Evolutionary conservation across 2,888 invertebrate species (phyloP).

Genomic region (Galerucella calmariensis): DNA sequence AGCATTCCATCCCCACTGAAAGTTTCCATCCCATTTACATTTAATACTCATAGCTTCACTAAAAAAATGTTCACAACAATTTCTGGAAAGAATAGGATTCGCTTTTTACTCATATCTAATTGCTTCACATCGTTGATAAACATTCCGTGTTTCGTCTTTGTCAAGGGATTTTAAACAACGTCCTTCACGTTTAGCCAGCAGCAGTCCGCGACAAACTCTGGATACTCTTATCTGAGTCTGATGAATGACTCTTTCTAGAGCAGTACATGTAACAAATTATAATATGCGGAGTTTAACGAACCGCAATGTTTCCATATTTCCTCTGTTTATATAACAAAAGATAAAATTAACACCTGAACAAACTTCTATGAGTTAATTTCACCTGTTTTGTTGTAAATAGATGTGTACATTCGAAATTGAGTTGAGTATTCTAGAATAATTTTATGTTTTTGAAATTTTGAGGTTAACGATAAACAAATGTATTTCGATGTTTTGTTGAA

Average conservation of each 20-base stretch:
- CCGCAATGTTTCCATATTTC: slow-evolving; percentile 1
- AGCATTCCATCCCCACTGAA: too few species aligned
- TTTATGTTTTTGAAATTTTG: not conserved
- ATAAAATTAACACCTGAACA: slow-evolving; percentile 12
- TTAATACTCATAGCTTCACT: too few species aligned
- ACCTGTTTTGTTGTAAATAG: not conserved
- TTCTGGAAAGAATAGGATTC: not conserved
- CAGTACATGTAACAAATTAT: not conserved
- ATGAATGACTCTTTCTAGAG: not conserved
- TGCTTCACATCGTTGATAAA: not conserved
- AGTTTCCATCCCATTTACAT: too few species aligned
- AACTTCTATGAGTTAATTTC: not conserved
- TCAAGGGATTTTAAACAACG: not conserved
- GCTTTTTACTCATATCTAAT: too few species aligned
- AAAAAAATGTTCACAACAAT: too few species aligned
- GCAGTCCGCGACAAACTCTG: not conserved
- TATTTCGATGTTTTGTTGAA: not conserved
- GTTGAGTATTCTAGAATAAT: not conserved
- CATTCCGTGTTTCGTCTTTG: not conserved
- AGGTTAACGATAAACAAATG: not conserved
- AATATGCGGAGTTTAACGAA: not conserved
- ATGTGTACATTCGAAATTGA: not conserved
- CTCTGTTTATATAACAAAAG: slow-evolving; percentile 9
- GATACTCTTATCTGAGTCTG: not conserved
- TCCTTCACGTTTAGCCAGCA: not conserved